Evolutionary conservation across 2,113 vertebrate genomes (phyloP), one percentile per base, ranked within the genome.

Genomic region (Ornithorhynchus anatinus): DNA sequence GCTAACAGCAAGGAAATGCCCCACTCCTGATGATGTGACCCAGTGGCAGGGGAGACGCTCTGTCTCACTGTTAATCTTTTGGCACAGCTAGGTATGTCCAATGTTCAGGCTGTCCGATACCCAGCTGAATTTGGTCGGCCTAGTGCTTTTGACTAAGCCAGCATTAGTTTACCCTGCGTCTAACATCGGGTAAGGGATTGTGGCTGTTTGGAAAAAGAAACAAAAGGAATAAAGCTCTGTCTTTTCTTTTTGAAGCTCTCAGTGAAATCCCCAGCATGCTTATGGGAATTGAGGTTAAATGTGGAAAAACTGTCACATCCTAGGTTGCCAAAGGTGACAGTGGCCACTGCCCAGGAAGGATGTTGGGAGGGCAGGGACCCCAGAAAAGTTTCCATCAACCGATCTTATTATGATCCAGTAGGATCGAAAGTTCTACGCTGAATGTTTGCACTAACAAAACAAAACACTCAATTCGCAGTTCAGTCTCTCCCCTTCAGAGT

Each of bases 151-250:
- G 23, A 7, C 61, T 0, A 1, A 75, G 66, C 27, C n/a, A 48
- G 35, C 8, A 59, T 11, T 19, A 33, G 19, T n/a, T 17, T 42
- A 36, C 27, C 14, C 33, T 57, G 54, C 48, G 62, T 48, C 43
- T 63, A 23, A 52, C 48, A 42, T 73, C 75, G 70, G 39, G 58
- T 57, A 75, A 47, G 59, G 67, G 43, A 4, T 10, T 57, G 72
- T 61, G 35, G 50, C 72, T 69, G n/a, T n/a, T n/a, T 48, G 65
- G 51, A 39, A 64, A n/a, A 78, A 57, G 58, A 51, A 59, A 52
- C 54, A 59, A 77, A 75, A 69, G 53, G 63, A 72, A 59, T n/a
- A n/a, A n/a, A n/a, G n/a, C n/a, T n/a, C n/a, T n/a, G n/a, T n/a
- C n/a, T n/a, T n/a, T n/a, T n/a, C n/a, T n/a, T n/a, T n/a, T n/a